A percentile compares a stretch with the other conserved stretches of the same genome.
These are phyloP conservation scores for Cotesia congregata DNA, from an alignment of 2,888 invertebrate species.

Conservation along the genomic window DNA sequence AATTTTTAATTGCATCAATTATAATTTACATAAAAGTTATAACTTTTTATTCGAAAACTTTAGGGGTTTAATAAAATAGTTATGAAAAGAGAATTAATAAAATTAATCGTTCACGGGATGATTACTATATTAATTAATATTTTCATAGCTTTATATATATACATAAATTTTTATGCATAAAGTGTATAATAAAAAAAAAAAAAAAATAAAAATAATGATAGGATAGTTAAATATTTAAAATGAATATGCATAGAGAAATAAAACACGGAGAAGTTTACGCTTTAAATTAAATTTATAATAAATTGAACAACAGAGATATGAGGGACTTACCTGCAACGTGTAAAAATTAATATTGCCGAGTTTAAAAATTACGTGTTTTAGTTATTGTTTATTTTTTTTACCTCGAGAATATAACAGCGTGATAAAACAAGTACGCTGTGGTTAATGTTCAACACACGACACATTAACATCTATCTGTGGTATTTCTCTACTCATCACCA, in stretches of 20 bases:
- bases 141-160: neutral
- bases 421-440: constrained; percentile 3
- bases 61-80: constrained; percentile 1
- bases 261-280: constrained; percentile 24
- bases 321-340: constrained; percentile 19
- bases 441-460: constrained; percentile 26
- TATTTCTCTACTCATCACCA: constrained; percentile 13
- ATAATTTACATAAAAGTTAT: constrained; percentile 4
- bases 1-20: neutral
- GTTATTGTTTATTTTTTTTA: neutral
- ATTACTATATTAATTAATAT: constrained; percentile 12
- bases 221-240: constrained; percentile 8
- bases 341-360: neutral
- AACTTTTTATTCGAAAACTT: constrained; percentile 5
- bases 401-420: neutral
- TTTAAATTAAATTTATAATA: constrained; percentile 19
- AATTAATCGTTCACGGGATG: constrained; percentile 1
- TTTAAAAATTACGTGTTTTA: neutral
- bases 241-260: constrained; percentile 31
- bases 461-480: constrained; percentile 42
- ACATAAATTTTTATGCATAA: neutral
- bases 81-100: constrained; percentile 13
- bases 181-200: constrained; percentile 1
- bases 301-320: constrained; percentile 15
- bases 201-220: constrained; percentile 20